Evolutionary conservation across 2,888 invertebrate species (phyloP).

Genomic region (Cosmia pyralina): DNA sequence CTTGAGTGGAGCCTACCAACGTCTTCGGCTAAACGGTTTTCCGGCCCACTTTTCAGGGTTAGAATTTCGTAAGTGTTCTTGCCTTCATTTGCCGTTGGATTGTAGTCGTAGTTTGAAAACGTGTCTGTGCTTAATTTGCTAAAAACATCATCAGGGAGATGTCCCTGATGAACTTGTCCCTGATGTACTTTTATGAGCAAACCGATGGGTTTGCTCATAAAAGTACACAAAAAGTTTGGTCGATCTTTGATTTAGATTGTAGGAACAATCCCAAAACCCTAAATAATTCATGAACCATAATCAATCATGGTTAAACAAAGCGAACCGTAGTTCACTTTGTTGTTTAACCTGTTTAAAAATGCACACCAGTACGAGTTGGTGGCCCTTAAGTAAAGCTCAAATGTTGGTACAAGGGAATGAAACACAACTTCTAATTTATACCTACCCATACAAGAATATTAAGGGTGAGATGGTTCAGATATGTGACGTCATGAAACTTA

Average conservation of each 20-base stretch:
- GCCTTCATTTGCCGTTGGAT: not conserved
- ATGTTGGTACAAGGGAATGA: slow-evolving; percentile 80
- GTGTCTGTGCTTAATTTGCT: not conserved
- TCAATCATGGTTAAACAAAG: slow-evolving; percentile 51
- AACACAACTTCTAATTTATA: slow-evolving; percentile 83
- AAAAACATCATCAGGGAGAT: not conserved
- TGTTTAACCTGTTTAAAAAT: slow-evolving; percentile 60
- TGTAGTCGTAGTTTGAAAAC: too few species aligned
- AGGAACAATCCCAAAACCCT: slow-evolving; percentile 34
- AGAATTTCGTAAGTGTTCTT: not conserved
- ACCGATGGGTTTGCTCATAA: not conserved
- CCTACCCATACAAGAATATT: slow-evolving; percentile 77
- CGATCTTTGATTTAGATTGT: slow-evolving; percentile 23
- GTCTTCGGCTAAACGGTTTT: slow-evolving; percentile 9
- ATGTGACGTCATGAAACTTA: slow-evolving; percentile 73
- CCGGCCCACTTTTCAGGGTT: slow-evolving; percentile 2
- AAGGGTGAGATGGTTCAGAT: slow-evolving; percentile 69
- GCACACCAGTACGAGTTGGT: slow-evolving; percentile 61
- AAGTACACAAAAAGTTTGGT: slow-evolving; percentile 22
- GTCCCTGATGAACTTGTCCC: too few species aligned
- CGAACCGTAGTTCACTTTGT: slow-evolving; percentile 43
- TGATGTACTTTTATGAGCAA: too few species aligned
- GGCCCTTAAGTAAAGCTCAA: slow-evolving; percentile 77
- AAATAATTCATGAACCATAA: slow-evolving; percentile 47
- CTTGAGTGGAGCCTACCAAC: slow-evolving; percentile 8